Evolutionary conservation across 2,113 vertebrate species (phyloP), one percentile per base, ranked within the genome.

Genomic region (Cheilinus undulatus): DNA sequence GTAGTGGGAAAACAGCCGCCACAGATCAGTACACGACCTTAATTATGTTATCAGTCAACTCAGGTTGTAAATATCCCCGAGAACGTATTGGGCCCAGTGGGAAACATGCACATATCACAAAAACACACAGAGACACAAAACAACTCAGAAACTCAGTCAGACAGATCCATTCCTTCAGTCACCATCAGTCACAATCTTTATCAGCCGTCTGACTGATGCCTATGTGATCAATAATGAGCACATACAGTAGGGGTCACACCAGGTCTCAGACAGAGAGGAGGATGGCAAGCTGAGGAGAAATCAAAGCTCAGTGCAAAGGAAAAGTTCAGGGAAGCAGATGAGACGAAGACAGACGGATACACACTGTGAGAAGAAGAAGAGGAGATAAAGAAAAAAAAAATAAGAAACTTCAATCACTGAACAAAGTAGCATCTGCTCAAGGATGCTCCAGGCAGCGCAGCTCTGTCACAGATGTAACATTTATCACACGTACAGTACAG

Each of bases 1-100:
- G 76, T 48, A 20, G 59, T 20, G 67, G 83, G 71, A 90, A 80
- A 64, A 56, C 79, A 71, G 77, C 63, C 27, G 50, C 77, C 72
- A 80, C 80, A 84, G 84, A 90, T 88, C 88, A 86, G 84, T 87
- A 82, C 82, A 77, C 77, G 22, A 65, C 85, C 80, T 86, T 91
- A 90, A 92, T 90, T 89, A 92, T 84, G 86, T 91, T 88, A 92
- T 91, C 87, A 85, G 85, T 92, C 86, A 91, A 82, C 63, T 74
- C 58, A 3, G 53, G 76, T 74, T 83, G 89, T 88, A 93, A 91
- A 92, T 89, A 92, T 89, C 78, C 74, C 57, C 28, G 63, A 74
- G 74, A 88, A 90, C 45, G 27, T 78, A 86, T 72, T 71, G 72
- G 64, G 26, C 86, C 69, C 80, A 58, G 72, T 51, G 73, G 69